Percentiles rank a stretch among this genome's conserved stretches.
Evolutionary conservation across 2,113 vertebrate genomes (phyloP).

Genomic region (Cervus canadensis): DNA sequence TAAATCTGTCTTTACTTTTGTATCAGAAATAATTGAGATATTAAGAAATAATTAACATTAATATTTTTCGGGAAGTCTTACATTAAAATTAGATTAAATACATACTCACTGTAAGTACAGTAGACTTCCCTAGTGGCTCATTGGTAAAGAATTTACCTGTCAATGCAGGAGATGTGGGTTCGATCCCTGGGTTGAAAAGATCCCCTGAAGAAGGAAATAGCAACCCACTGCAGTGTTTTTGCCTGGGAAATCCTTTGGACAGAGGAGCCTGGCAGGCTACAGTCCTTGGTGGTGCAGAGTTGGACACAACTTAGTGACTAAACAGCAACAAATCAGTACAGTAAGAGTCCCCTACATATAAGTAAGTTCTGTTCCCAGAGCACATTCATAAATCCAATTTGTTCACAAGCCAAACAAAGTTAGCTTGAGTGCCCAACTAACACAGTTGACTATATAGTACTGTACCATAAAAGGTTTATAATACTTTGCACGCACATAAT

Average conservation of each 20-base stretch:
- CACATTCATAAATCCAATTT: not conserved
- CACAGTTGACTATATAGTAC: not conserved
- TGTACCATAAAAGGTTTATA: not conserved
- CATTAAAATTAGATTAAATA: conserved; percentile 2
- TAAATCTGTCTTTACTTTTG: not conserved
- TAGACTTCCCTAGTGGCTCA: not conserved
- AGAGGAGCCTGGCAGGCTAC: not conserved
- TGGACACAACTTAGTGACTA: not conserved
- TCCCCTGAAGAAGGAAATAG: not conserved
- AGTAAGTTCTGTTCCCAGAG: not conserved
- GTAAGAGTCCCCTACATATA: not conserved
- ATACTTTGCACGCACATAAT: not conserved
- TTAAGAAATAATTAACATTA: not conserved
- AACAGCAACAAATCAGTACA: not conserved
- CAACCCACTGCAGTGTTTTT: not conserved
- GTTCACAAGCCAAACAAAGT: not conserved
- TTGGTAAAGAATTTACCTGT: not conserved
- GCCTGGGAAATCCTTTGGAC: not conserved
- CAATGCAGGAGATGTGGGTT: not conserved
- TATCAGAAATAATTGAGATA: not conserved
- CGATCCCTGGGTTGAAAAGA: not conserved
- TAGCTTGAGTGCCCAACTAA: not conserved
- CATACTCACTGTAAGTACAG: not conserved
- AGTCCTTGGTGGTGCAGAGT: not conserved
- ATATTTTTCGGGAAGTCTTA: not conserved